Evolutionary conservation across 2,797 vertebrate species (phyloP).

Genomic region (Danio aesculapii): DNA sequence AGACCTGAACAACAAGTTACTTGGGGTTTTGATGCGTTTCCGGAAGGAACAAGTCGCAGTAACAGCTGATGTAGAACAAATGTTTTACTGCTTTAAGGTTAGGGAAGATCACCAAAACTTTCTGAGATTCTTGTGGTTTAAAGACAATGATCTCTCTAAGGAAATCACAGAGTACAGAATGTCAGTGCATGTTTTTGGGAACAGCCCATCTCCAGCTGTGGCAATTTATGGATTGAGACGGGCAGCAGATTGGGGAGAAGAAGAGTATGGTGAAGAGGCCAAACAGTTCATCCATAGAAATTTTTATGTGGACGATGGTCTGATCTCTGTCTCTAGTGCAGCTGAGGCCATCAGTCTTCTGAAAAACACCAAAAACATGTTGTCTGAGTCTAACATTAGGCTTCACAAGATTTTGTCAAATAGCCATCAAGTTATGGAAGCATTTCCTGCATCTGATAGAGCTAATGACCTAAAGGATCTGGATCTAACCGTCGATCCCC

Average conservation of each 20-base stretch:
- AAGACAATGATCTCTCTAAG: not conserved
- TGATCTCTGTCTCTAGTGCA: too few species aligned
- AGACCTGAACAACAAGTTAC: not conserved
- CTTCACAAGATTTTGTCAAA: too few species aligned
- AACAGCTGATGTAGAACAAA: not conserved
- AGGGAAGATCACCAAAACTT: not conserved
- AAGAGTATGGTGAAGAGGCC: too few species aligned
- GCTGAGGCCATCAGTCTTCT: too few species aligned
- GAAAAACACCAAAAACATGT: too few species aligned
- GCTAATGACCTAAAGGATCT: too few species aligned
- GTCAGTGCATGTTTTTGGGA: not conserved
- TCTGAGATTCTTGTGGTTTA: not conserved
- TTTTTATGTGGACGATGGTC: too few species aligned
- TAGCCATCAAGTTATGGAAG: too few species aligned
- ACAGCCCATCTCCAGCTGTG: slow-evolving; percentile 1
- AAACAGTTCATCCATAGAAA: too few species aligned
- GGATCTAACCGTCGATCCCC: not conserved
- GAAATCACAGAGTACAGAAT: not conserved
- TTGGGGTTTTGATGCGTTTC: not conserved
- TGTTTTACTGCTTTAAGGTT: not conserved
- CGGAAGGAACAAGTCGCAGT: not conserved
- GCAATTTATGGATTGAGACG: not conserved
- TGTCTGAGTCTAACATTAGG: too few species aligned
- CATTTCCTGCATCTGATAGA: too few species aligned
- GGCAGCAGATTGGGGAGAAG: too few species aligned